Evolutionary conservation across 2,113 vertebrate species (phyloP), one percentile per base, ranked within the genome.

Genomic region (Scytalopus superciliaris): DNA sequence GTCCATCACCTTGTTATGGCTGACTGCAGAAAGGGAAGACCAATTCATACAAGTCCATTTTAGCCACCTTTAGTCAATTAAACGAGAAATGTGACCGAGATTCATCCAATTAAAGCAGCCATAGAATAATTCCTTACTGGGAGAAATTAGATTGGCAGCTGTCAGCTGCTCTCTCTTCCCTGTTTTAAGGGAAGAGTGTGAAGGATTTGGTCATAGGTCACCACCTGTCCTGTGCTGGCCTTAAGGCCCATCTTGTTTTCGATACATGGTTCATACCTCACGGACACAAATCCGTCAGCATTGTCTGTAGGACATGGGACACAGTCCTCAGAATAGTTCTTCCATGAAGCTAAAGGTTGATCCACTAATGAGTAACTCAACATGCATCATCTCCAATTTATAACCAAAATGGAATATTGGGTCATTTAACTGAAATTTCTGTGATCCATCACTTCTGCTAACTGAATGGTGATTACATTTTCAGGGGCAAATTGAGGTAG

Each of bases 211-310:
- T n/a, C 49, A 72, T 42, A 83, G 44, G 33, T 47, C 47, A 84
- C 40, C 35, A 70, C 3, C 11, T 50, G 42, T n/a, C n/a, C 33
- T 59, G 19, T 56, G 19, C 30, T 76, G 23, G 59, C 13, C 84
- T 70, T 28, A 55, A 62, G n/a, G 21, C 45, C 25, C n/a, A 28
- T 35, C 66, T 55, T 53, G 13, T 27, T 49, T 78, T 82, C 12
- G 5, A 7, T 8, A 42, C 0, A 1, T 3, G 6, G n/a, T 47
- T 2, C 1, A 30, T 56, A 55, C 44, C 40, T 49, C 52, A 44
- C 4, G 17, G 17, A 60, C 27, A 87, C 1, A 0, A 59, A 82
- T 49, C 62, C 25, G 21, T 52, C 44, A 85, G 23, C 3, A 0
- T n/a, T 56, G 6, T 40, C 69, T 70, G 67, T 52, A 87, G 25